A percentile compares a stretch with the other conserved stretches of the same genome.
Evolutionary conservation across 2,888 invertebrate species (phyloP).

Genomic region (Lymantria dispar): DNA sequence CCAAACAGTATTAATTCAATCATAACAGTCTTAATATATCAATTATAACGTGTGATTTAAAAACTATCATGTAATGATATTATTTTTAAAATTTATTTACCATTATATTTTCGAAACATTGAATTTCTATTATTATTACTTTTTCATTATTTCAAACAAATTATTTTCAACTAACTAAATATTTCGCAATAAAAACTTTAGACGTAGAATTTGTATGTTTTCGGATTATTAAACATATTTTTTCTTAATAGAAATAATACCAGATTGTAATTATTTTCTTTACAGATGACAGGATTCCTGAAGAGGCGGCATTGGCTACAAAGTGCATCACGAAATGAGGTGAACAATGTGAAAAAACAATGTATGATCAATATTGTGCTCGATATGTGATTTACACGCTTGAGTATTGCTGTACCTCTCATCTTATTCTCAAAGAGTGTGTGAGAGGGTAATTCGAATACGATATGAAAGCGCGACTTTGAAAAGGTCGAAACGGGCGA

Average conservation of each 20-base stretch:
- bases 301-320: constrained; percentile 66
- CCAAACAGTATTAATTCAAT: too few species aligned
- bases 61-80: too few species aligned
- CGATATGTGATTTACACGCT: constrained; percentile 57
- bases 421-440: constrained; percentile 45
- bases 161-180: too few species aligned
- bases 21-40: too few species aligned
- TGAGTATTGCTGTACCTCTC: constrained; percentile 45
- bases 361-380: constrained; percentile 54
- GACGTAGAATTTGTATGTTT: too few species aligned
- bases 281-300: constrained; percentile 78
- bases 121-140: too few species aligned
- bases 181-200: too few species aligned
- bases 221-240: too few species aligned
- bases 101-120: too few species aligned
- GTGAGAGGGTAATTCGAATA: constrained; percentile 37
- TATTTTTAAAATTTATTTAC: too few species aligned
- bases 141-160: too few species aligned
- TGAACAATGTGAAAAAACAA: constrained; percentile 50
- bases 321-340: constrained; percentile 68
- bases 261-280: constrained; percentile 26
- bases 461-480: constrained; percentile 40
- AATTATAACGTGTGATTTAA: too few species aligned
- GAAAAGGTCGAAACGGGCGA: constrained; percentile 53
- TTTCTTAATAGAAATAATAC: neutral